Percentiles rank a stretch among this genome's conserved stretches.
Conservation (phyloP, 2,797 vertebrate genomes). For the Micrastur ruficollis region DNA sequence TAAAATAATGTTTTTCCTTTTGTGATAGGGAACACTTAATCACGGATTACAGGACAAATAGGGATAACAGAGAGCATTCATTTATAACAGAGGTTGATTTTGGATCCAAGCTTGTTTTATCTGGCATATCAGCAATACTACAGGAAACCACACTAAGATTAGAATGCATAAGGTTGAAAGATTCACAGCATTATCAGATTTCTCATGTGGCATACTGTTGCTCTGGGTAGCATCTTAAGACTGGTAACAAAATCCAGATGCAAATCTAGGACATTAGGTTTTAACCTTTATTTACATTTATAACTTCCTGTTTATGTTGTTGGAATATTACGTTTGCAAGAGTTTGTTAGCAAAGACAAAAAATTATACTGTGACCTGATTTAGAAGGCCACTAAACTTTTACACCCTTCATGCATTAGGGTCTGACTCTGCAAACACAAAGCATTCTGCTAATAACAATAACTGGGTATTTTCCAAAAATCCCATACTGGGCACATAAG, state of each 20-base stretch:
- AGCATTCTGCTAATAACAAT: background rate
- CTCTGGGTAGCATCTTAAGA: conserved; percentile 14
- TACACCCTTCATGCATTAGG: background rate
- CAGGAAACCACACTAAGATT: conserved; percentile 53
- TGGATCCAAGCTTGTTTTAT: conserved; percentile 60
- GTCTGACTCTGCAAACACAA: background rate
- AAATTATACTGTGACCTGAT: background rate
- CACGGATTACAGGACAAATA: background rate
- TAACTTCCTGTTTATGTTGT: conserved; percentile 39
- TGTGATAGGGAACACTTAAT: conserved; percentile 17
- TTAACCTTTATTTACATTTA: conserved; percentile 51
- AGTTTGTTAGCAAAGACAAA: conserved; percentile 54
- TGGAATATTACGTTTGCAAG: conserved; percentile 23
- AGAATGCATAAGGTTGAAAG: conserved; percentile 30
- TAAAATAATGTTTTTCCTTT: background rate
- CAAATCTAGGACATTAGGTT: conserved; percentile 27
- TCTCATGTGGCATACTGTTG: conserved; percentile 22
- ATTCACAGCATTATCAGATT: conserved; percentile 36
- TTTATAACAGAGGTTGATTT: conserved; percentile 53
- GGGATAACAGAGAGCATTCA: background rate
- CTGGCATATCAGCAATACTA: conserved; percentile 41
- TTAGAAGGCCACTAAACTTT: background rate
- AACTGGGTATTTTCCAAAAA: background rate
- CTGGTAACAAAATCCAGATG: conserved; percentile 48
- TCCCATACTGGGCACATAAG: background rate